Percentiles rank a stretch among this genome's conserved stretches.
These are phyloP conservation scores for Gadopsis marmoratus DNA, from an alignment of 2,797 vertebrate species.

Conservation along the genomic window DNA sequence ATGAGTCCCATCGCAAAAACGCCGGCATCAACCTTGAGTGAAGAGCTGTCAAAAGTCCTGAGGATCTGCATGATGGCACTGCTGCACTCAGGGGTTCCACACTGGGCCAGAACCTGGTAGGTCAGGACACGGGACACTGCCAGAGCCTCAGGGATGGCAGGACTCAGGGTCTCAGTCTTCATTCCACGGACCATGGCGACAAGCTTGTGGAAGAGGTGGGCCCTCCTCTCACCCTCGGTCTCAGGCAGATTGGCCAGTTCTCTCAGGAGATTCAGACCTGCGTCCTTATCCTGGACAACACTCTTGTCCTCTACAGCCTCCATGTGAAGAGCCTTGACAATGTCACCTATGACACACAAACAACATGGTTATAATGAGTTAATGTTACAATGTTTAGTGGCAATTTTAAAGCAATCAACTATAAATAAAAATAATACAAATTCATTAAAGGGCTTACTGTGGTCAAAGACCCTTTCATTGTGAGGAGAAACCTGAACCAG, in stretches of 20 bases:
- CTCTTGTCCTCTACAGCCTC: conserved; percentile 85
- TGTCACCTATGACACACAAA: conserved; percentile 76
- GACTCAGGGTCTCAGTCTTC: conserved; percentile 82
- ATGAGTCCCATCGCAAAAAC: conserved; percentile 91
- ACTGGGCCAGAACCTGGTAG: conserved; percentile 92
- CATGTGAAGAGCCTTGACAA: conserved; percentile 86
- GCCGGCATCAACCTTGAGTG: conserved; percentile 85
- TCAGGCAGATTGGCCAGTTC: conserved; percentile 86
- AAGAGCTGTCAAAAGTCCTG: conserved; percentile 81
- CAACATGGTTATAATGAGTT: background rate
- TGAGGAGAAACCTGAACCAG: conserved; percentile 86
- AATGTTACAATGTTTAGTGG: background rate
- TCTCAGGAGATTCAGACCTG: conserved; percentile 84
- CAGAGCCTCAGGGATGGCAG: conserved; percentile 87
- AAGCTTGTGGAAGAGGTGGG: conserved; percentile 89
- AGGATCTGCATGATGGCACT: conserved; percentile 90
- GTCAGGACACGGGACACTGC: conserved; percentile 85
- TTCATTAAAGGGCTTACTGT: conserved; percentile 78
- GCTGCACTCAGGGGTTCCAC: conserved; percentile 93
- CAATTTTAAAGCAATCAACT: background rate
- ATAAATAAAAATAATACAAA: conserved; percentile 5
- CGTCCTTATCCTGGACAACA: conserved; percentile 82
- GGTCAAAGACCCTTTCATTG: conserved; percentile 90
- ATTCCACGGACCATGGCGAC: conserved; percentile 89
- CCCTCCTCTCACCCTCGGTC: conserved; percentile 87